Evolutionary conservation across 2,113 vertebrate species (phyloP).

Genomic region (Lathamus discolor): DNA sequence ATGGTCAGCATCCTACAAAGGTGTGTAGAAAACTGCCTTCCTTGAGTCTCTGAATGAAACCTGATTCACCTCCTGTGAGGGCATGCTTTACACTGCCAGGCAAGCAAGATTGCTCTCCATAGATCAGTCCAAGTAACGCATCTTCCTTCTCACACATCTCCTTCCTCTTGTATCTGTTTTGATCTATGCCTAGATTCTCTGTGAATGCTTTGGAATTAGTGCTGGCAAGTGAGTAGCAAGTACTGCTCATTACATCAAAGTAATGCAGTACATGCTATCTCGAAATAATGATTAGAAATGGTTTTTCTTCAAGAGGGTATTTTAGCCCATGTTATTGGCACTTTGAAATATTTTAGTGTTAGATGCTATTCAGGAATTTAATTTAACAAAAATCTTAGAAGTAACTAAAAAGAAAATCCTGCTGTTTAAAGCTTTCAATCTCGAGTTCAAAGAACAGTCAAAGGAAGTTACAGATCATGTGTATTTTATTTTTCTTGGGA

Average conservation of each 20-base stretch:
- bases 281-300: neutral
- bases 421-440: neutral
- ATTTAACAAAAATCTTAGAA: neutral
- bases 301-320: neutral
- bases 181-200: neutral
- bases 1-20: slow-evolving; percentile 5
- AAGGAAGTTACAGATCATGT: slow-evolving; percentile 39
- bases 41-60: neutral
- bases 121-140: neutral
- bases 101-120: neutral
- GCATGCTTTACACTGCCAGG: neutral
- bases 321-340: neutral
- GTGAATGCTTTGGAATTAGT: neutral
- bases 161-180: neutral
- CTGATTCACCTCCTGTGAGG: neutral
- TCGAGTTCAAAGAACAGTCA: slow-evolving; percentile 36
- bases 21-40: neutral
- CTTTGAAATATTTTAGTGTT: neutral
- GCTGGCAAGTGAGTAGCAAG: neutral
- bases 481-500: slow-evolving; percentile 48
- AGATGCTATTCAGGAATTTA: neutral
- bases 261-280: neutral
- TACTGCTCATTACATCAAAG: neutral
- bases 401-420: neutral
- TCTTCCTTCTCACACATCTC: neutral